phyloP scores from a whole-genome alignment of 1,140 invertebrate genomes.

The Zaprionus ornatus region DNA sequence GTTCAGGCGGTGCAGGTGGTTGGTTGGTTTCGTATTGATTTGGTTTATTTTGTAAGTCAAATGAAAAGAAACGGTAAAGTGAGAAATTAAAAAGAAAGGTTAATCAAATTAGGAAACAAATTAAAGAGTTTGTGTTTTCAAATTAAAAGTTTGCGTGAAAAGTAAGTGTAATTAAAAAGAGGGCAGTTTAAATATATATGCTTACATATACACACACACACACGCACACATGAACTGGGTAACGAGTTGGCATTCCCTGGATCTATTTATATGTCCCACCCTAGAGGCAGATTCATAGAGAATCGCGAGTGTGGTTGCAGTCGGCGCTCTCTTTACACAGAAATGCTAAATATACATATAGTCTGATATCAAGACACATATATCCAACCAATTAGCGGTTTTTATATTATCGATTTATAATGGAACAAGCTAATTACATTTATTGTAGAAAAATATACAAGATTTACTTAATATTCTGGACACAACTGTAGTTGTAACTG shows the following conservation, averaged over 20 bases:
- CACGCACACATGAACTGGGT: constrained; percentile 11
- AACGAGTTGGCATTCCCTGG: constrained; percentile 40
- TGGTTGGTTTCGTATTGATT: constrained; percentile 16
- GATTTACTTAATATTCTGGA: neutral
- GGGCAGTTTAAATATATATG: neutral
- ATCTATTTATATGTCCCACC: constrained; percentile 65
- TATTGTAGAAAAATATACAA: neutral
- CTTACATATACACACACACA: constrained; percentile 17
- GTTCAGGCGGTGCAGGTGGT: constrained; percentile 51
- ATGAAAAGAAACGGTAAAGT: constrained; percentile 74
- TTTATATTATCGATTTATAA: neutral
- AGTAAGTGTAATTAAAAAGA: constrained; percentile 28
- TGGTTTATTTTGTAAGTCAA: constrained; percentile 53
- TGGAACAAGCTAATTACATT: neutral
- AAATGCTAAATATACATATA: neutral
- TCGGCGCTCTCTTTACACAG: constrained; percentile 14
- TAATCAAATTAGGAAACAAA: constrained; percentile 71
- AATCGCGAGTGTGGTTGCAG: constrained; percentile 42
- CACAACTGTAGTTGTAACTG: neutral
- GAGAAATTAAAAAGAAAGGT: constrained; percentile 56
- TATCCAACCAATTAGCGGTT: neutral
- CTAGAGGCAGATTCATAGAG: constrained; percentile 41
- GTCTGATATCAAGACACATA: constrained; percentile 11
- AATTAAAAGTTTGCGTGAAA: constrained; percentile 35
- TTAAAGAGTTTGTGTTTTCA: constrained; percentile 32